phyloP scores from a whole-genome alignment of 2,797 vertebrate species.

The Chloroceryle inda region DNA sequence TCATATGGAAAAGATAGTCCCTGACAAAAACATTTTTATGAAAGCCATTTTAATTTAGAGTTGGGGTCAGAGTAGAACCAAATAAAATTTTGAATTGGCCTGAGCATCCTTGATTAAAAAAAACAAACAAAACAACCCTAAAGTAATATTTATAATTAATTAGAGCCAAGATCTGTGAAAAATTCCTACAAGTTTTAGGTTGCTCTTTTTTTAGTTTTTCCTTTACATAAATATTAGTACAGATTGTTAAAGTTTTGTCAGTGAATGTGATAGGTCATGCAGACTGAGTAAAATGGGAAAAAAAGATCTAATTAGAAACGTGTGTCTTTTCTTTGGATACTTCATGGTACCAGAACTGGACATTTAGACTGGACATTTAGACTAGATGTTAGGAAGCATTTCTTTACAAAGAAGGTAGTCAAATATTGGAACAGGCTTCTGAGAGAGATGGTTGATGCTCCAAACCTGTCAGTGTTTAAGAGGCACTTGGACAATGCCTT shows the following conservation, averaged over 20 bases:
- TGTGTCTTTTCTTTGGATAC: not conserved
- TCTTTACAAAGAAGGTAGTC: not conserved
- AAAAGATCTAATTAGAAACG: not conserved
- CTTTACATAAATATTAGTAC: not conserved
- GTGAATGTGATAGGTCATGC: not conserved
- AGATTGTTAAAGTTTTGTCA: not conserved
- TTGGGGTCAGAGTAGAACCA: not conserved
- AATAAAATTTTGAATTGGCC: rapidly evolving
- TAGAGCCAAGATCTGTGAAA: not conserved
- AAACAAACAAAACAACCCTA: not conserved
- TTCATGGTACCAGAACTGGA: not conserved
- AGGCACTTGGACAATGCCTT: not conserved
- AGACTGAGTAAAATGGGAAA: not conserved
- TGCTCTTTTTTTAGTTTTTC: not conserved
- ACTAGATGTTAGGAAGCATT: not conserved
- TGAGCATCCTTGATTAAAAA: not conserved
- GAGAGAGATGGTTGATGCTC: rapidly evolving
- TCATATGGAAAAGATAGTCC: not conserved
- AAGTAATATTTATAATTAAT: not conserved
- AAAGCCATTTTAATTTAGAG: not conserved
- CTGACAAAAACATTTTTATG: not conserved
- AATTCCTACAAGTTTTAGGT: not conserved
- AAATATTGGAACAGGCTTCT: not conserved
- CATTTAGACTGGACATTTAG: not conserved
- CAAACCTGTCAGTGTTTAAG: not conserved